Conservation (phyloP, 2,888 invertebrate species). For the Hofmannophila pseudospretella region DNA sequence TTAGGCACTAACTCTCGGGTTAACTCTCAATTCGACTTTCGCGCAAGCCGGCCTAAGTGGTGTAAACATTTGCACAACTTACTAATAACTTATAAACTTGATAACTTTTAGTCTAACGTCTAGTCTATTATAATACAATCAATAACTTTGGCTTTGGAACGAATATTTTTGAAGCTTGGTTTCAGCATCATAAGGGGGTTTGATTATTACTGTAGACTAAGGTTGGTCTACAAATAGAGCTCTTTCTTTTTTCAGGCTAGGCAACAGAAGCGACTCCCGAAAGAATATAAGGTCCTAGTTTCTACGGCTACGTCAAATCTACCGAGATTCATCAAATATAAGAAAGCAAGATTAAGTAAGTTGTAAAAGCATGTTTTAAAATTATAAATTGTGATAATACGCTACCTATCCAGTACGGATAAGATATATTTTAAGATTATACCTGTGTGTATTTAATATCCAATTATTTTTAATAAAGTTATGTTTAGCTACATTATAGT, state of each 20-base stretch:
- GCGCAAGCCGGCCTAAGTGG: no score
- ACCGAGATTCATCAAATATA: conserved; percentile 84
- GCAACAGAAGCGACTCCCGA: conserved; percentile 80
- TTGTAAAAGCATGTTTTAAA: conserved; percentile 26
- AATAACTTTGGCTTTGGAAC: no score
- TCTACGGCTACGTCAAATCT: conserved; percentile 83
- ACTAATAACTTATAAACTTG: no score
- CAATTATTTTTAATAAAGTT: conserved; percentile 6
- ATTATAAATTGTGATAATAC: conserved; percentile 13
- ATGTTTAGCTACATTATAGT: neutral
- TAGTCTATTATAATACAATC: no score
- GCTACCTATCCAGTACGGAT: neutral
- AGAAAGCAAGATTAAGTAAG: conserved; percentile 61
- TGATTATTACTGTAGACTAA: no score
- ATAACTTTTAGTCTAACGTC: neutral
- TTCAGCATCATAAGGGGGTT: no score
- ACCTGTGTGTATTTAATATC: conserved; percentile 2
- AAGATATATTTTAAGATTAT: conserved; percentile 4
- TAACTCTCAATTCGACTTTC: no score
- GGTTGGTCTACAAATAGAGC: no score
- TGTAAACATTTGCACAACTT: no score
- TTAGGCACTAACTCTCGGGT: no score
- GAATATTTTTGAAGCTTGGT: no score
- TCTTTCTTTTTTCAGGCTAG: conserved; percentile 81
- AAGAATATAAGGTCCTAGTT: conserved; percentile 83